Percentiles rank a stretch among this genome's conserved stretches.
phyloP scores from a whole-genome alignment of 2,113 vertebrate species.

The Pygoscelis antarcticus region DNA sequence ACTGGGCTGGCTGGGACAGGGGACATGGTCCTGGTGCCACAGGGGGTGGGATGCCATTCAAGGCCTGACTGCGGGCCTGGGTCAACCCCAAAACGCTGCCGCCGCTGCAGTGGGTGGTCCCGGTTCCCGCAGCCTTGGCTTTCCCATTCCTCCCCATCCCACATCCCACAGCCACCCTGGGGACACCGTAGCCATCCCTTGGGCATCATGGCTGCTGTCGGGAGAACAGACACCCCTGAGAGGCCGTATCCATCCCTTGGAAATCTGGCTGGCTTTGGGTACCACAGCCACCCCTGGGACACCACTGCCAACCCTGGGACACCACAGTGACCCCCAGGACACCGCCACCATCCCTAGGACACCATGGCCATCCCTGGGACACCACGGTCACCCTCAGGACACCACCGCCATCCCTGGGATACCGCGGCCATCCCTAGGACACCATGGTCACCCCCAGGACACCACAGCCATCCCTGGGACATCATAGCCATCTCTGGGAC shows the following conservation, averaged over 20 bases:
- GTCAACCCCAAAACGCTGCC: neutral
- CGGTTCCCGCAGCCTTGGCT: rapidly evolving
- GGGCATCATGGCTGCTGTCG: neutral
- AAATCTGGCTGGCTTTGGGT: neutral
- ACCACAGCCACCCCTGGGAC: neutral
- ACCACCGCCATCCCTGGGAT: neutral
- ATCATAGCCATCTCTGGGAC: too few relatives aligned
- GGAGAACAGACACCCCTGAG: neutral
- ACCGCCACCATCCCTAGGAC: neutral
- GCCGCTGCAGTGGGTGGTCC: neutral
- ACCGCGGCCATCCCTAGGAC: neutral
- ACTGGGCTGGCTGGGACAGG: neutral
- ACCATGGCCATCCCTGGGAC: neutral
- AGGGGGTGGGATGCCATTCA: rapidly evolving
- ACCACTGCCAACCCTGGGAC: neutral
- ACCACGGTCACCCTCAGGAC: too few relatives aligned
- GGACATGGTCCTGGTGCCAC: rapidly evolving
- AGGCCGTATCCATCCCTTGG: neutral
- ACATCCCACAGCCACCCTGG: rapidly evolving
- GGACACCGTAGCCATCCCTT: neutral
- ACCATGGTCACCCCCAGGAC: too few relatives aligned
- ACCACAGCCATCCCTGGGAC: too few relatives aligned
- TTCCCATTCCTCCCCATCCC: neutral
- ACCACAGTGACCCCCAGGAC: neutral
- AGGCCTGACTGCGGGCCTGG: neutral